These are phyloP conservation scores for Microplitis manilae DNA, from an alignment of 2,888 invertebrate genomes.

Conservation along the genomic window DNA sequence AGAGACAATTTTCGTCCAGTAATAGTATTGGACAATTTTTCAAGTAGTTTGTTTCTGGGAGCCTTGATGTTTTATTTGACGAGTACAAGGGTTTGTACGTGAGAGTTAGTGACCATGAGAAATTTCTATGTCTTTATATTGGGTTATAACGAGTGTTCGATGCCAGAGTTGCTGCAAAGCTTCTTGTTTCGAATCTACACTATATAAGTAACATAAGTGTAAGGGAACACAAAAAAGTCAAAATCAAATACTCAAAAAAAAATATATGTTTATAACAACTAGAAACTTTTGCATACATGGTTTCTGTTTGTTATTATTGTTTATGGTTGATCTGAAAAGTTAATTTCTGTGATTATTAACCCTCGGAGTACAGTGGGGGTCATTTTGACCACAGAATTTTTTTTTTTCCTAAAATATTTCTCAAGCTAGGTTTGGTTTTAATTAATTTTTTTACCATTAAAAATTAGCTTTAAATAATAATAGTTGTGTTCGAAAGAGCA, in stretches of 20 bases:
- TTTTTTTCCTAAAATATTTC: too few relatives aligned
- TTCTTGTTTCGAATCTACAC: slow-evolving; percentile 66
- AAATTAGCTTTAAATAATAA: too few relatives aligned
- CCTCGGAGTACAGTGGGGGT: too few relatives aligned
- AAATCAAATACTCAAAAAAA: slow-evolving; percentile 2
- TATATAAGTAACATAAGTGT: slow-evolving; percentile 55
- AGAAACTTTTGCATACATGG: background rate
- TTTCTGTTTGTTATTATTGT: too few relatives aligned
- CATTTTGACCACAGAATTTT: too few relatives aligned
- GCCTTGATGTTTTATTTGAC: slow-evolving; percentile 60
- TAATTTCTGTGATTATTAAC: too few relatives aligned
- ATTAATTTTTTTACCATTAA: too few relatives aligned
- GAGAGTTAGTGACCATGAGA: slow-evolving; percentile 36
- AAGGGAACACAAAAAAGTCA: slow-evolving; percentile 34
- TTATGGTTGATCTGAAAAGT: too few relatives aligned
- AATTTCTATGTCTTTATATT: slow-evolving; percentile 24
- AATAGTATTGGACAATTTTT: background rate
- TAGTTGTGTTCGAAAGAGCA: too few relatives aligned
- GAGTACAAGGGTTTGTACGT: slow-evolving; percentile 59
- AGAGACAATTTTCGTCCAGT: background rate
- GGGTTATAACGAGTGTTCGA: slow-evolving; percentile 66
- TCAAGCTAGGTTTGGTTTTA: too few relatives aligned
- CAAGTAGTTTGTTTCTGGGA: slow-evolving; percentile 63
- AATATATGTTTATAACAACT: background rate
- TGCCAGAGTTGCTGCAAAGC: slow-evolving; percentile 51